Base-by-base conservation (phyloP, 2,797 vertebrate genomes). In the Clarias pachynema region DNA sequence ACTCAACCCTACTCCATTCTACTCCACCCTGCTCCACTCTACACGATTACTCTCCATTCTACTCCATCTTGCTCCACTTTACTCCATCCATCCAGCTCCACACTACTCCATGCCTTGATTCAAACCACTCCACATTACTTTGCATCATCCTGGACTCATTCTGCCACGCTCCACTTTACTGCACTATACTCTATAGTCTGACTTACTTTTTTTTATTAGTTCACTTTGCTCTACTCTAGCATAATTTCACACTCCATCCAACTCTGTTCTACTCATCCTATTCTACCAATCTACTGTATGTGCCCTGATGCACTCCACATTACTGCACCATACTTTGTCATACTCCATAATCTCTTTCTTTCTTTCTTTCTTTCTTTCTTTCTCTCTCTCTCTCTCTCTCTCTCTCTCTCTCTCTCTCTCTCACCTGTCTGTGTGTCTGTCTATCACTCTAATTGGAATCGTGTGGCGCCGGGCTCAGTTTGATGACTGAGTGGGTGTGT, bases 401-500 rank as follows among this genome's bases (percentile, higher is more conserved):
- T n/a, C 57, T 22, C 4, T 29, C 49, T 9, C 0, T 20, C 24
- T 6, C 3, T 29, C 40, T 44, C 40, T 9, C 40, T 44, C 1
- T 49, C 44, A 49, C 44, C 44, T 49, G 12, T n/a, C n/a, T 29
- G 15, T 70, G 18, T 37, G 26, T 85, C 24, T 70, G 40, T 74
- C 81, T 84, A n/a, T 75, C 60, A 70, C 63, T 86, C 81, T 89
- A 89, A 89, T 89, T 87, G 86, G 88, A 87, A 82, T 75, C 73
- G 74, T 85, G 83, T 84, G 81, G 81, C 73, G 84, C 79, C 59
- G 80, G 53, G 84, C 80, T 86, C 82, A 66, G 85, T 87, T 78
- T 82, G 83, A 87, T 84, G 75, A 87, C 78, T 56, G 57, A 74
- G 84, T 80, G 85, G 72, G 85, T 49, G 31, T 77, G 86, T 70